Percentiles rank a stretch among this genome's conserved stretches.
Evolutionary conservation across 2,797 vertebrate genomes (phyloP).

Genomic region (Tauraco hartlaubi): DNA sequence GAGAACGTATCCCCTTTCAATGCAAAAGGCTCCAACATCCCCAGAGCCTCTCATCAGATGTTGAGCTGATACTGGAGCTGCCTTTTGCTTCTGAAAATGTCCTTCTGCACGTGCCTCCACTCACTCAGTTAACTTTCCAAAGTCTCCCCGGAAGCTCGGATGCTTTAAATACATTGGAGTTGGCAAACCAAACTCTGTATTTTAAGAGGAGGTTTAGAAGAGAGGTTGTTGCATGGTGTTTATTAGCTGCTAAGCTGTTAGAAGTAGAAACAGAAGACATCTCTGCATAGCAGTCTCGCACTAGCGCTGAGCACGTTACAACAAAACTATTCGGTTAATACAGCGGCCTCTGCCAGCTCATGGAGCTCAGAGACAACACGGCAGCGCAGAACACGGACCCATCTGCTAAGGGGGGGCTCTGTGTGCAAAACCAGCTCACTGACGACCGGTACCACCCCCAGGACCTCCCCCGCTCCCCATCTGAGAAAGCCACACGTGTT

Average conservation of each 20-base stretch:
- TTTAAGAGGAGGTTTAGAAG: conserved; percentile 79
- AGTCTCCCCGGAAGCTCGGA: conserved; percentile 74
- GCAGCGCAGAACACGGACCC: conserved; percentile 16
- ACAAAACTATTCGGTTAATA: conserved; percentile 73
- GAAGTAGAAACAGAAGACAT: conserved; percentile 79
- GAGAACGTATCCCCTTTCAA: conserved; percentile 56
- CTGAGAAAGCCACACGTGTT: background rate
- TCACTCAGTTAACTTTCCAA: conserved; percentile 75
- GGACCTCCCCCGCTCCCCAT: background rate
- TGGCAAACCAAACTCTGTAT: conserved; percentile 80
- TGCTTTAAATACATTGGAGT: conserved; percentile 78
- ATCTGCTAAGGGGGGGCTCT: conserved; percentile 18
- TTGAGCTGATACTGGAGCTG: conserved; percentile 45
- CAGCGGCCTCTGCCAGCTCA: conserved; percentile 58
- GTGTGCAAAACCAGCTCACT: background rate
- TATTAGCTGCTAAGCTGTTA: conserved; percentile 85
- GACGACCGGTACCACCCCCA: background rate
- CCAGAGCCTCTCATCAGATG: conserved; percentile 43
- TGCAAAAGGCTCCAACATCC: conserved; percentile 30
- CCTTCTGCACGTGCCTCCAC: conserved; percentile 58
- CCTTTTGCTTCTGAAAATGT: conserved; percentile 67
- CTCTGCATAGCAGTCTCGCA: conserved; percentile 67
- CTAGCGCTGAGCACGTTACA: conserved; percentile 58
- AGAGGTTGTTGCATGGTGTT: conserved; percentile 78
- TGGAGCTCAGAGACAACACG: conserved; percentile 57